Evolutionary conservation across 2,797 vertebrate genomes (phyloP).

Genomic region (Echeneis naucrates): DNA sequence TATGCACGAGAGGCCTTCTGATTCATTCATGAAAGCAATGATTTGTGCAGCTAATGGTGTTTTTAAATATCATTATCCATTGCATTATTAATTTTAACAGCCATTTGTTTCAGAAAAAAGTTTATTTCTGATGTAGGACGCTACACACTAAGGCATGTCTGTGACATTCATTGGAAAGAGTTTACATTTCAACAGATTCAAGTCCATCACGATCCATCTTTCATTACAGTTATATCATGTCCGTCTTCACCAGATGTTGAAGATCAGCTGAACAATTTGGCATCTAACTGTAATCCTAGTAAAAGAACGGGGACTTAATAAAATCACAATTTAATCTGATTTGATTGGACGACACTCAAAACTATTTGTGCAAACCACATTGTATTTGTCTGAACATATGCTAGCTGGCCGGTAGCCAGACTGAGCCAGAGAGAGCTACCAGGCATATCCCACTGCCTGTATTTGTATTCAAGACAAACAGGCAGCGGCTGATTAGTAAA

Average conservation of each 20-base stretch:
- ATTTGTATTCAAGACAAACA: conserved; percentile 55
- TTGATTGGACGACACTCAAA: conserved; percentile 64
- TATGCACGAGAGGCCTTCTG: not conserved
- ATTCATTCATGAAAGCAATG: not conserved
- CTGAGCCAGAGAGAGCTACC: conserved; percentile 43
- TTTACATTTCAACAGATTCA: conserved; percentile 6
- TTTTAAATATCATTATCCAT: not conserved
- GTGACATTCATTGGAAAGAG: conserved; percentile 2
- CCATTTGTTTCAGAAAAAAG: not conserved
- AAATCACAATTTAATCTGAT: conserved; percentile 68
- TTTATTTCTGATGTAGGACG: not conserved
- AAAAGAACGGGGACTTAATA: conserved; percentile 38
- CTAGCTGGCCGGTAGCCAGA: conserved; percentile 69
- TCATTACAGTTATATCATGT: conserved; percentile 20
- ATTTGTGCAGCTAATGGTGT: not conserved
- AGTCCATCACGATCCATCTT: conserved; percentile 17
- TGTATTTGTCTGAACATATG: conserved; percentile 58
- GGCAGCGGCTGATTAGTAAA: conserved; percentile 73
- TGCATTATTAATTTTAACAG: not conserved
- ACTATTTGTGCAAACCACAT: conserved; percentile 47
- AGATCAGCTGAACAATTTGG: conserved; percentile 54
- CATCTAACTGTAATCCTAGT: conserved; percentile 35
- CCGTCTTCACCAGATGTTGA: conserved; percentile 33
- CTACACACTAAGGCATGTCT: conserved; percentile 7
- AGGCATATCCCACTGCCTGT: conserved; percentile 56